Percentiles rank a stretch among this genome's conserved stretches.
phyloP scores from a whole-genome alignment of 1,140 invertebrate genomes.

The Drosophila kurseongensis region DNA sequence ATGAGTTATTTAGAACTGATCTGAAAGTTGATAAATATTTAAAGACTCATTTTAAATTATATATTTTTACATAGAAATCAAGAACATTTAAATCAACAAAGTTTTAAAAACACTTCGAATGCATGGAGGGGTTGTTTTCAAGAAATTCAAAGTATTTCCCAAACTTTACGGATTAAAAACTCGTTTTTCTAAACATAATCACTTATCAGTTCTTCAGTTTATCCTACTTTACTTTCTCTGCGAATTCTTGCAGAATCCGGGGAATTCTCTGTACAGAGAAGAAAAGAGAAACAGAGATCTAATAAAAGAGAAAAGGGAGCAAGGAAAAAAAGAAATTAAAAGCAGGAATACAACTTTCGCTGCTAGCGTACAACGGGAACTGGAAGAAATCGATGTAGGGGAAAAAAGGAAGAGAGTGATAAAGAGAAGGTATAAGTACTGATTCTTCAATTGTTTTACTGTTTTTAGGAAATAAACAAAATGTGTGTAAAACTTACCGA shows the following conservation, averaged over 20 bases:
- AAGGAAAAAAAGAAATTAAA: slow-evolving; percentile 9
- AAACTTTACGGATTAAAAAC: too few relatives aligned
- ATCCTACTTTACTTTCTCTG: not conserved
- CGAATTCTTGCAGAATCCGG: slow-evolving; percentile 2
- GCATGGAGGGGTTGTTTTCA: too few relatives aligned
- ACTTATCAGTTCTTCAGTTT: too few relatives aligned
- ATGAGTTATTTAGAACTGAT: not conserved
- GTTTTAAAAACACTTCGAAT: too few relatives aligned
- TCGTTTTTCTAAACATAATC: not conserved
- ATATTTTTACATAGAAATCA: too few relatives aligned
- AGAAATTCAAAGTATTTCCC: too few relatives aligned
- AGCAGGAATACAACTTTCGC: slow-evolving; percentile 77
- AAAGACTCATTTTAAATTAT: too few relatives aligned
- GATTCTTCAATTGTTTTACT: slow-evolving; percentile 23
- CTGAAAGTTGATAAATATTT: too few relatives aligned
- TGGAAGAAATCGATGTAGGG: slow-evolving; percentile 19
- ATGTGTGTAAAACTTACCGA: slow-evolving; percentile 26
- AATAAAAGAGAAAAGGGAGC: slow-evolving; percentile 4
- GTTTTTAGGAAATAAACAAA: slow-evolving; percentile 36
- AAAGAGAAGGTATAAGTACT: slow-evolving; percentile 11
- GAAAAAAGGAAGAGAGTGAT: slow-evolving; percentile 14
- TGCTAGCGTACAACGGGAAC: slow-evolving; percentile 69
- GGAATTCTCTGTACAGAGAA: slow-evolving; percentile 14
- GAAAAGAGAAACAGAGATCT: slow-evolving; percentile 3
- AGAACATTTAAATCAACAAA: too few relatives aligned